Base-by-base conservation (phyloP, 2,888 invertebrate genomes). In the Cynaeus angustus region DNA sequence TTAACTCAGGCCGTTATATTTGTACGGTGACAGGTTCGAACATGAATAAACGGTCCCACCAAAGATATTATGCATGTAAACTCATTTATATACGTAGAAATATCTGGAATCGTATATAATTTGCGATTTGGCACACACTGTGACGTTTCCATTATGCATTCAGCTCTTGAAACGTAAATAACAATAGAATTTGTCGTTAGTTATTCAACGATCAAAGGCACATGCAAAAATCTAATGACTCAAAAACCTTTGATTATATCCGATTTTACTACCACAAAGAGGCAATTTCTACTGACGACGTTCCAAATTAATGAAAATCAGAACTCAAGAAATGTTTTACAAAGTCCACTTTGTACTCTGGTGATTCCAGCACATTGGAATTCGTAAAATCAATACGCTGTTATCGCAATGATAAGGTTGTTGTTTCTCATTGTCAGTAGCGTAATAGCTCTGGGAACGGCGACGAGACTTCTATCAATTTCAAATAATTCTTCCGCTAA, bases 131-230 rank as follows among this genome's bases (percentile, higher is more conserved):
- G 65, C 16, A 37, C 21, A 30, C 55, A 16, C 12, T 69, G 69
- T 65, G 58, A 69, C 69, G 48, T 50, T 69, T 69, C 58, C 65
- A 69, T 69, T 69, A 69, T 69, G 69, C 58, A 69, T 69, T 43
- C 69, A 14, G 65, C 41, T 59, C 55, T 68, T 62, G 61, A 62
- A 46, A 33, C 65, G 58, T 59, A 69, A 69, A 69, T 58, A 69
- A 69, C 69, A 69, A 69, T 69, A 65, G 65, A 52, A 59, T 50
- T 58, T 65, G 65, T 56, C 56, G 58, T 64, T 68, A 64, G 26
- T 69, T 68, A 64, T 68, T 68, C 68, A 56, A 46, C 41, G 26
- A 50, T 62, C 62, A 62, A 50, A 62, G 56, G 21, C 48, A 48
- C 58, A 68, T 37, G 69, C 65, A 69, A 69, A 69, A 65, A 65